These are phyloP conservation scores for Acrocephalus arundinaceus DNA, from an alignment of 2,113 vertebrate species.

Conservation along the genomic window DNA sequence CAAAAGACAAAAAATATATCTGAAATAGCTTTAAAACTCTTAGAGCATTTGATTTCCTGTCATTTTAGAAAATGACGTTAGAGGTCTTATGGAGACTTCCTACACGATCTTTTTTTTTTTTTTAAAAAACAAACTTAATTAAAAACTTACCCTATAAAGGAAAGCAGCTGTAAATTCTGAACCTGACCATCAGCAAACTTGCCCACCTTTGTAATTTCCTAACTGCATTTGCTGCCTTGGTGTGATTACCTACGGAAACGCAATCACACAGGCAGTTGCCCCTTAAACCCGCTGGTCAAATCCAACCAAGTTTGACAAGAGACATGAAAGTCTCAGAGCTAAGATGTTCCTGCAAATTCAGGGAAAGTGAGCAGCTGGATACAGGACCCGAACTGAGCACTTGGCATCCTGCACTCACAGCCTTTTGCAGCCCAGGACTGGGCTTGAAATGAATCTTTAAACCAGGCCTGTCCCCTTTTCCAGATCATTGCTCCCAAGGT, in stretches of 20 bases:
- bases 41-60: conserved; percentile 36
- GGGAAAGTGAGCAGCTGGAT: background rate
- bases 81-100: conserved; percentile 5
- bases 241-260: conserved; percentile 43
- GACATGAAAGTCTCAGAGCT: conserved; percentile 6
- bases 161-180: conserved; percentile 55
- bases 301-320: conserved; percentile 57
- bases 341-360: background rate
- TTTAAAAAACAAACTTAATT: background rate
- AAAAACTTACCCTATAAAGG: conserved; percentile 44
- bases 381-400: background rate
- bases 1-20: background rate
- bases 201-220: conserved; percentile 45
- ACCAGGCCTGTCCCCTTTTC: background rate
- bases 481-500: background rate
- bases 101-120: background rate
- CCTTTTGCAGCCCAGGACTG: background rate
- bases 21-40: background rate
- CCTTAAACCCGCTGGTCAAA: conserved; percentile 60
- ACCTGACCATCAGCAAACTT: conserved; percentile 25
- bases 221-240: conserved; percentile 18
- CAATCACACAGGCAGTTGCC: conserved; percentile 59
- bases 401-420: background rate
- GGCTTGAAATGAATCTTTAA: background rate
- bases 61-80: conserved; percentile 12